Percentiles rank a stretch among this genome's conserved stretches.
Evolutionary conservation across 2,113 vertebrate genomes (phyloP).

Genomic region (Clinocottus analis): DNA sequence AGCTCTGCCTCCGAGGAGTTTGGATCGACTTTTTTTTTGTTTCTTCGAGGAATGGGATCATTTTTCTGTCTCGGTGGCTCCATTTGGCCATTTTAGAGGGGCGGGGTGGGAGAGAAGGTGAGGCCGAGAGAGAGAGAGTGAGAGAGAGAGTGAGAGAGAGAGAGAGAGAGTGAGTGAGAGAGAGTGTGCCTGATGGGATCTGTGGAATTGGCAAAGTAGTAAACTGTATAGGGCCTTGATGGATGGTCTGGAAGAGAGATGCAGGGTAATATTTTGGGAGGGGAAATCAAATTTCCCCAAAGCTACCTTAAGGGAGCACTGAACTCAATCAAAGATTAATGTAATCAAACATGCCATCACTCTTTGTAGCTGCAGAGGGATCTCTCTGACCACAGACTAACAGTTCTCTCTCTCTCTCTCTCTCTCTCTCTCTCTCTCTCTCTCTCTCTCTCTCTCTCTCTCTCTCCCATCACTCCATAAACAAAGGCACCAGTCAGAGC

Average conservation of each 20-base stretch:
- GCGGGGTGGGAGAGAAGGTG: slow-evolving; percentile 30
- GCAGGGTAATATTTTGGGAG: slow-evolving; percentile 71
- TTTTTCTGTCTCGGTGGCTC: slow-evolving; percentile 17
- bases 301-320: slow-evolving; percentile 74
- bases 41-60: slow-evolving; percentile 17
- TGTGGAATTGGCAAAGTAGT: slow-evolving; percentile 70
- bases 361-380: slow-evolving; percentile 72
- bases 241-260: slow-evolving; percentile 62
- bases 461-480: slow-evolving; percentile 53
- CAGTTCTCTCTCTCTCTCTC: neutral
- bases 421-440: slow-evolving; percentile 2
- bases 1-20: slow-evolving; percentile 10
- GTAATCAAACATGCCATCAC: slow-evolving; percentile 79
- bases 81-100: slow-evolving; percentile 28
- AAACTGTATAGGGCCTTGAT: slow-evolving; percentile 70
- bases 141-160: slow-evolving; percentile 11
- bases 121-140: slow-evolving; percentile 3
- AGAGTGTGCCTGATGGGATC: slow-evolving; percentile 46
- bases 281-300: slow-evolving; percentile 79
- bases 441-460: neutral
- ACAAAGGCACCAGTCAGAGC: slow-evolving; percentile 36
- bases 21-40: slow-evolving; percentile 36
- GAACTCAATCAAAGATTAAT: slow-evolving; percentile 80
- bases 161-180: neutral
- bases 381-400: slow-evolving; percentile 45